A percentile compares a stretch with the other conserved stretches of the same genome.
Evolutionary conservation across 2,113 vertebrate species (phyloP).

Genomic region (Struthidea cinerea): DNA sequence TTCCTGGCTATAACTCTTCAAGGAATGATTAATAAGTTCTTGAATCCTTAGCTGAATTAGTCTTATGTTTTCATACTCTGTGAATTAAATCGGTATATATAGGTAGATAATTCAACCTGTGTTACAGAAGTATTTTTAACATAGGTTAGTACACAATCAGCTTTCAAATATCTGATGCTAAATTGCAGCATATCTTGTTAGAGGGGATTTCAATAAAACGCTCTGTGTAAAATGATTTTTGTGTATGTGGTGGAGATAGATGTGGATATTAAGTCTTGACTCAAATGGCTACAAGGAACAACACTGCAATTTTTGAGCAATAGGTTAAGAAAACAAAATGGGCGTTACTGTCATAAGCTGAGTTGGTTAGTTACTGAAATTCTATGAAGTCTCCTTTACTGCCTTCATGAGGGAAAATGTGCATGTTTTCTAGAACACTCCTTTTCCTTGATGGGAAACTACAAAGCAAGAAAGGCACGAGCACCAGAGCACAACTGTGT

Average conservation of each 20-base stretch:
- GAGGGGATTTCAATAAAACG: not conserved
- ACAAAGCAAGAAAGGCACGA: not conserved
- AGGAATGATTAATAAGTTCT: not conserved
- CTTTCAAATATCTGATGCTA: not conserved
- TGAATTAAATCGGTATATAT: not conserved
- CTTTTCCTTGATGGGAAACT: not conserved
- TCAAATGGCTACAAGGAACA: not conserved
- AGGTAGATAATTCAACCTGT: not conserved
- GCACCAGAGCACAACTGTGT: not conserved
- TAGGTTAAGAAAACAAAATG: not conserved
- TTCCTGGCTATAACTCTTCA: not conserved
- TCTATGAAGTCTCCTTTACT: not conserved
- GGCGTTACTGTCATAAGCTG: not conserved
- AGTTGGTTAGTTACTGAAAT: not conserved
- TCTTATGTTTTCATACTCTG: not conserved
- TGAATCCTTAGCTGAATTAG: not conserved
- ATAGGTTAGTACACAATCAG: not conserved
- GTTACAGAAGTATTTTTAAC: not conserved
- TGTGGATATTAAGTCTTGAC: not conserved
- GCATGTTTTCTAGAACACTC: not conserved
- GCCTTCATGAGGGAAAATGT: not conserved
- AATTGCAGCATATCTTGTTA: not conserved
- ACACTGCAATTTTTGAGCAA: not conserved
- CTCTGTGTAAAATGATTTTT: not conserved
- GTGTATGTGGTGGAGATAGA: not conserved